A percentile compares a stretch with the other conserved stretches of the same genome.
Evolutionary conservation across 2,797 vertebrate genomes (phyloP).

Genomic region (Paramormyrops hopkinsi): DNA sequence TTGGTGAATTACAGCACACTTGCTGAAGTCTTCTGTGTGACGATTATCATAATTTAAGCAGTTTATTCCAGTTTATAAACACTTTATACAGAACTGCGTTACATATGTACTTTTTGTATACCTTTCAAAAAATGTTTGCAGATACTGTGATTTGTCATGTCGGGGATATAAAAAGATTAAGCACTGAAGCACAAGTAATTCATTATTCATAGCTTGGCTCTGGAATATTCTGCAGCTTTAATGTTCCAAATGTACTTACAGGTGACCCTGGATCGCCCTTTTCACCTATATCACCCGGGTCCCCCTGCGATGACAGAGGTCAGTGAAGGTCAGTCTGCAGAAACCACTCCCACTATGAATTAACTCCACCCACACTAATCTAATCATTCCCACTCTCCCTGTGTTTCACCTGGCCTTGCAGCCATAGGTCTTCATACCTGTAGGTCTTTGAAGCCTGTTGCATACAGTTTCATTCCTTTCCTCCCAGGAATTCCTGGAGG

Average conservation of each 20-base stretch:
- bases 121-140: background rate
- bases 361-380: background rate
- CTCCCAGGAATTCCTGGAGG: slow-evolving; percentile 9
- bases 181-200: background rate
- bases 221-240: background rate
- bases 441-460: background rate
- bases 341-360: background rate
- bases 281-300: background rate
- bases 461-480: slow-evolving; percentile 14
- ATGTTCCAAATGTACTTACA: slow-evolving; percentile 9
- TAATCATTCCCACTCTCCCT: background rate
- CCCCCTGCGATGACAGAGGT: slow-evolving; percentile 5
- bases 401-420: background rate
- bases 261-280: background rate
- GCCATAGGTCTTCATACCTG: background rate
- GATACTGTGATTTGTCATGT: background rate
- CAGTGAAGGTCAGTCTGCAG: background rate
- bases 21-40: background rate
- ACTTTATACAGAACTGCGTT: background rate
- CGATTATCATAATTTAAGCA: background rate
- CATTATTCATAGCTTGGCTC: background rate
- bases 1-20: background rate
- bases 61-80: background rate
- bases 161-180: background rate
- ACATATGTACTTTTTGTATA: background rate